These are phyloP conservation scores for Drosophila asahinai DNA, from an alignment of 1,140 invertebrate species.

Conservation along the genomic window DNA sequence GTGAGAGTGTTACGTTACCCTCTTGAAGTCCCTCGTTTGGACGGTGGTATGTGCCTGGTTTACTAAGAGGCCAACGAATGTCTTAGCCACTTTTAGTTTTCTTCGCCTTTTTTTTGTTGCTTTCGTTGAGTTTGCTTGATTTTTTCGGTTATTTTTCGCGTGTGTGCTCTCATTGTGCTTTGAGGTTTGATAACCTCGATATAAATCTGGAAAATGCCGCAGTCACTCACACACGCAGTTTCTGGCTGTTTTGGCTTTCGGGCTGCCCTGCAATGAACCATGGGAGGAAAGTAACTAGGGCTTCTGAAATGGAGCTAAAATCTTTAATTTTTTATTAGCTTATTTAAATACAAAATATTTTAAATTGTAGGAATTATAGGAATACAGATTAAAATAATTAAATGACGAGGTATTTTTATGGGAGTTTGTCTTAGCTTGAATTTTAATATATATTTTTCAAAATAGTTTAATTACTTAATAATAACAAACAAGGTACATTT, in stretches of 20 bases:
- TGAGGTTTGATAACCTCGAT: constrained; percentile 64
- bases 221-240: constrained; percentile 58
- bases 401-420: neutral
- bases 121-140: constrained; percentile 33
- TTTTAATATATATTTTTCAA: too few species aligned
- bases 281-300: neutral
- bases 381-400: too few species aligned
- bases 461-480: too few species aligned
- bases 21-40: neutral
- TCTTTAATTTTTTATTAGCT: neutral
- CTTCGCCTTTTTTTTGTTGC: neutral
- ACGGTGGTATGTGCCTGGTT: constrained; percentile 53
- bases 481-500: too few species aligned
- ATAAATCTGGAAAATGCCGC: constrained; percentile 74
- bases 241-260: constrained; percentile 24
- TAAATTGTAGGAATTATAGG: accelerated
- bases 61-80: constrained; percentile 41
- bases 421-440: too few species aligned
- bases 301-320: neutral
- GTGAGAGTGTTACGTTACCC: neutral
- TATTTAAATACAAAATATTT: neutral
- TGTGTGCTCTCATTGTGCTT: constrained; percentile 44
- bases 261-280: neutral
- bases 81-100: constrained; percentile 20
- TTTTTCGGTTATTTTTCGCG: constrained; percentile 21